Base-by-base conservation (phyloP, 1,140 invertebrate species). In the Brachionus koreanus region DNA sequence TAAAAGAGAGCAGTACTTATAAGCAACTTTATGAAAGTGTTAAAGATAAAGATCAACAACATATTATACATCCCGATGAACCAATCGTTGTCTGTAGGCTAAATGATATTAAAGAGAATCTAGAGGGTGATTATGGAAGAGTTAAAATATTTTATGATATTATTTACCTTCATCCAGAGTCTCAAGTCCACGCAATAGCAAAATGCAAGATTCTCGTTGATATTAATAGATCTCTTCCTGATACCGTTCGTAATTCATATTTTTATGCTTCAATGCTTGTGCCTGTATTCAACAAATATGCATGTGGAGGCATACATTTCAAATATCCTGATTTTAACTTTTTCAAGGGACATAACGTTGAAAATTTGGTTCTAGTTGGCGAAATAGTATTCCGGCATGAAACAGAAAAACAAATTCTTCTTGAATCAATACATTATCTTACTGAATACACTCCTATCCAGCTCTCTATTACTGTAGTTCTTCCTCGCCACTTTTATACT, bases 301-400 rank as follows among this genome's bases (percentile, higher is more conserved):
- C 61, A n/a, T 33, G 61, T 35, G 61, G 61, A 65, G 33, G 61
- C 61, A 65, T 65, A 13, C 33, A 65, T 12, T 65, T 13, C 3
- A 65, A 65, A 65, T 65, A 65, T 65, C 33, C 61, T 13, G 61
- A 65, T 65, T 65, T 65, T 33, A 65, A 65, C n/a, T 65, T 65
- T 35, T 65, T 65, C 12, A 65, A 65, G 29, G 33, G 29, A 37
- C 16, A 33, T 35, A 23, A 65, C 33, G 12, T 5, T 23, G 10
- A 65, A 65, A n/a, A 65, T 65, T 13, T 65, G 61, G 25, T 65
- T 65, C 29, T 65, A 65, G 25, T 65, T 5, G 61, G 61, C 10
- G 25, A 65, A 33, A 16, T 65, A 65, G n/a, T 65, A 23, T 65
- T 65, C 33, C 61, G 61, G 5, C 61, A 65, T 65, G 61, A 65